These are phyloP conservation scores for Neocrepidodera transversa DNA, from an alignment of 2,888 invertebrate genomes.

Conservation along the genomic window DNA sequence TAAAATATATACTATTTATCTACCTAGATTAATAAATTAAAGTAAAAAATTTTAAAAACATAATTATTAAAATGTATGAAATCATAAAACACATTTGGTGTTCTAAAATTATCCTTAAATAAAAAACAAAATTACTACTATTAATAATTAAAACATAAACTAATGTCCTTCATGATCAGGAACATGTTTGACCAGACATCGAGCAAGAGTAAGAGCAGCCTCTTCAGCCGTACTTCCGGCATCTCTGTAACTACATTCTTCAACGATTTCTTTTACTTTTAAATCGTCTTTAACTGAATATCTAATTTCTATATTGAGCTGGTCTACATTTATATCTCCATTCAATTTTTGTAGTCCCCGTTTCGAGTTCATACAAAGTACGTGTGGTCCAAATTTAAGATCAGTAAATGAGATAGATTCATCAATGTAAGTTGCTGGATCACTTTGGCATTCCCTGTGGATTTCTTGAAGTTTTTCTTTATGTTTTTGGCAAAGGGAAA, in stretches of 20 bases:
- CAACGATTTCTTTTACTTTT: not conserved
- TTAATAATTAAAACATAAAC: too few relatives aligned
- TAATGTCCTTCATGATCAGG: too few relatives aligned
- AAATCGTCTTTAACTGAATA: not conserved
- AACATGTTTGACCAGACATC: not conserved
- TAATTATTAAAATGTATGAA: too few relatives aligned
- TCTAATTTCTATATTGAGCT: not conserved
- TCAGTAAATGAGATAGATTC: slow-evolving; percentile 15
- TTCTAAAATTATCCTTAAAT: too few relatives aligned
- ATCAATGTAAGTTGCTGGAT: slow-evolving; percentile 26
- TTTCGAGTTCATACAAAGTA: slow-evolving; percentile 16
- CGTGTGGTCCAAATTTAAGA: not conserved
- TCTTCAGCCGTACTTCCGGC: not conserved
- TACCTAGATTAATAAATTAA: too few relatives aligned
- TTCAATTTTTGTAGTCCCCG: slow-evolving; percentile 8
- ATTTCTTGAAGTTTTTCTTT: slow-evolving; percentile 25
- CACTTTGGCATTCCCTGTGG: slow-evolving; percentile 29
- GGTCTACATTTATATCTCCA: not conserved
- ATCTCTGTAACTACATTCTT: not conserved
- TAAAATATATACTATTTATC: too few relatives aligned
- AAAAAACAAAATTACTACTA: too few relatives aligned
- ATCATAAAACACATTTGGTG: too few relatives aligned
- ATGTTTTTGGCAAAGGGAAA: slow-evolving; percentile 15
- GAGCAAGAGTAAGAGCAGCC: not conserved
- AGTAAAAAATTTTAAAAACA: too few relatives aligned